phyloP scores from a whole-genome alignment of 2,888 invertebrate genomes.

The Macaria liturata region DNA sequence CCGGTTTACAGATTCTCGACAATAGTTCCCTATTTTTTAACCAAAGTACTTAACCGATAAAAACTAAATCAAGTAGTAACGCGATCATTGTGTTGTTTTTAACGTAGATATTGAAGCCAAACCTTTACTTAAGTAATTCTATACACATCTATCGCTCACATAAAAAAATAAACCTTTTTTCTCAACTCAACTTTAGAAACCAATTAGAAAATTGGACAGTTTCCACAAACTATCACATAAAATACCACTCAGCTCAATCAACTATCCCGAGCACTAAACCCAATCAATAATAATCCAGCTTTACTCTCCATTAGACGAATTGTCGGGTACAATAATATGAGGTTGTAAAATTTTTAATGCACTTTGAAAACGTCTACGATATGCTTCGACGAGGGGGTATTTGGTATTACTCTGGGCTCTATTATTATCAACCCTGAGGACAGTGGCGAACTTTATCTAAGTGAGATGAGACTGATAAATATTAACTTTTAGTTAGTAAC shows the following conservation, averaged over 20 bases:
- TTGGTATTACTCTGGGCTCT: conserved; percentile 12
- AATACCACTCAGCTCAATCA: conserved; percentile 15
- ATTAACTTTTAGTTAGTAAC: too few relatives aligned
- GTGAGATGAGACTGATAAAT: conserved; percentile 12
- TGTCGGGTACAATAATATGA: conserved; percentile 20
- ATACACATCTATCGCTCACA: too few relatives aligned
- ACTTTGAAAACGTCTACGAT: conserved; percentile 34
- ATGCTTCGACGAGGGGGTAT: conserved; percentile 32
- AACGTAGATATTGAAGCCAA: too few relatives aligned
- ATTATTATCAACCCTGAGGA: not conserved
- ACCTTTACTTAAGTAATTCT: too few relatives aligned
- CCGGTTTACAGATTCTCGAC: too few relatives aligned
- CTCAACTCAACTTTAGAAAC: not conserved
- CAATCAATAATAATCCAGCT: conserved; percentile 19
- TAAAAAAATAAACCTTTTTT: too few relatives aligned
- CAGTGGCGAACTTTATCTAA: conserved; percentile 9
- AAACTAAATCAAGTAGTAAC: too few relatives aligned
- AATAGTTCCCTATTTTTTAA: too few relatives aligned
- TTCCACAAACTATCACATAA: conserved; percentile 7
- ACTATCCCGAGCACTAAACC: conserved; percentile 12
- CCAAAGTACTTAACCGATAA: too few relatives aligned
- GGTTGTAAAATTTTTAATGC: conserved; percentile 34
- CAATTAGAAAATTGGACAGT: not conserved
- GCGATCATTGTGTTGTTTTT: too few relatives aligned
- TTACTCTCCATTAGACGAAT: conserved; percentile 26